Base-by-base conservation (phyloP, 1,140 invertebrate genomes). In the Macrobrachium rosenbergii region DNA sequence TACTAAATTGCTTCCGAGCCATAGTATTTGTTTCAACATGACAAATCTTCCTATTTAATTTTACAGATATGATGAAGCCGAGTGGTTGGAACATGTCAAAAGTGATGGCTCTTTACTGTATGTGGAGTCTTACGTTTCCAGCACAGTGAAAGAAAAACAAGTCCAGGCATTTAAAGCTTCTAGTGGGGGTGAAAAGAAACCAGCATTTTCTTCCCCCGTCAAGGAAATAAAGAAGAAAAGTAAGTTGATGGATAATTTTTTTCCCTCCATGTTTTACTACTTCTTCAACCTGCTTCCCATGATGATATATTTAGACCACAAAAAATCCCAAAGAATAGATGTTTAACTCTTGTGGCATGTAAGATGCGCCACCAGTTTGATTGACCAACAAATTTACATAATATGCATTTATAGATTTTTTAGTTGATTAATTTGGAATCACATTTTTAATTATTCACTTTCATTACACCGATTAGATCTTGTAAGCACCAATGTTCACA, bases 91-190 rank as follows among this genome's bases (percentile, higher is more conserved):
- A 63, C 87, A 88, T 72, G 79, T 89, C 19, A 76, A 86, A 52
- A 73, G 63, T 60, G 89, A 89, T 73, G 89, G 89, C 17, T 89
- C 89, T 2, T 69, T 89, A n/a, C 73, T 89, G 17, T 89, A 89
- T 64, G 81, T 89, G 59, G 89, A 89, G 79, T 89, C 89, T 2
- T 89, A 89, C 62, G 89, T 89, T 8, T 89, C 89, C 11, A 89
- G 89, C 37, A 89, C 89, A 14, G 89, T 89, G 37, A 59, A 82
- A 37, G 89, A 89, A 59, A 89, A 87, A 63, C 89, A 89, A 62
- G 89, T 75, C 11, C 89, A 88, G 58, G 87, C 87, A 64, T 59
- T 83, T 23, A 88, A 84, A 67, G 87, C 87, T 23, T 78, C 82
- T 52, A 77, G 63, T 63, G 75, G 58, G 6, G 6, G n/a, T n/a